Base-by-base conservation (phyloP, 2,797 vertebrate genomes). In the Taeniopygia guttata region DNA sequence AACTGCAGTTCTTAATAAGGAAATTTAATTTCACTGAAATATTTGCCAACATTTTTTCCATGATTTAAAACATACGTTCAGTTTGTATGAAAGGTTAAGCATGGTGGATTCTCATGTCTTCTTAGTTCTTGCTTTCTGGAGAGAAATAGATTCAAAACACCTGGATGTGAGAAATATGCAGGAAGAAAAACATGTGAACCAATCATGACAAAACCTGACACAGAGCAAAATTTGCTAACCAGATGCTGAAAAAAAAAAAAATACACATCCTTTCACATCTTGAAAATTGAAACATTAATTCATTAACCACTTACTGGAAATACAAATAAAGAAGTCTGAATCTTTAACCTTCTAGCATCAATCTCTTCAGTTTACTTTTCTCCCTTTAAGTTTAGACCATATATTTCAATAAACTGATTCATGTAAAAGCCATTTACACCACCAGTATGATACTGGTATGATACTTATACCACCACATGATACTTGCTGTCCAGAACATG, bases 21-120 rank as follows among this genome's bases (percentile, higher is more conserved):
- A 95, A 92, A 96, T 88, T 91, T 95, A 34, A 92, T 85, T 93
- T 88, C 70, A 74, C 63, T 94, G 86, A 96, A 97, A 93, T 92
- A 85, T 48, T 80, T 95, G 92, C 84, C 82, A 96, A 67, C 26
- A 49, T 62, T 94, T 94, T 92, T 87, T 69, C 40, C 72, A 68
- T 94, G 9, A 95, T 91, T 96, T 93, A 97, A 94, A 90, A 55
- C 15, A 83, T 49, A 92, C 36, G 36, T 84, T 87, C 67, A 70
- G 11, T 90, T 90, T 30, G 42, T 42, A 79, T 7, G 22, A 90
- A 27, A 76, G 59, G n/a, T 80, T 51, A 90, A 69, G 23, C 18
- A 16, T 58, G n/a, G 58, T 30, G 25, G n/a, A 40, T 43, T 68
- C 43, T 45, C 64, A 43, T 3, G 3, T 62, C 13, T 42, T 83